These are phyloP conservation scores for Pogonomyrmex barbatus DNA, from an alignment of 1,140 invertebrate species.

Conservation along the genomic window DNA sequence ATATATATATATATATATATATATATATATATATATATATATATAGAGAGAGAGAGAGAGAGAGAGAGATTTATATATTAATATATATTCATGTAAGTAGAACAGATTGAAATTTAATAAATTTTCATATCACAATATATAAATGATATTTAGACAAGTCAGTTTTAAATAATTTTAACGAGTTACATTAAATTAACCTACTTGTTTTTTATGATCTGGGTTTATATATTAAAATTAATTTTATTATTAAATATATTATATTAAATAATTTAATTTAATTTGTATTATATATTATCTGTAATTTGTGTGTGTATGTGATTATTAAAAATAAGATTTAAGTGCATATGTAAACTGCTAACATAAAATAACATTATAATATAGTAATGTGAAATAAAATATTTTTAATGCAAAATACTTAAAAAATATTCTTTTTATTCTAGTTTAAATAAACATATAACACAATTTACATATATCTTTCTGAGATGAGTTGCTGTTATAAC, in stretches of 20 bases:
- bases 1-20: too few relatives aligned
- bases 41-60: too few relatives aligned
- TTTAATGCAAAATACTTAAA: neutral
- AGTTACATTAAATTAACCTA: too few relatives aligned
- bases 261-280: conserved; percentile 16
- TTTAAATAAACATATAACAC: neutral
- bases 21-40: too few relatives aligned
- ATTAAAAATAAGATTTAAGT: conserved; percentile 6
- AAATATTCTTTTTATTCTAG: conserved; percentile 24
- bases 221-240: neutral
- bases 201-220: neutral
- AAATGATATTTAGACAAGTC: neutral
- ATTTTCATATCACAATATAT: conserved; percentile 1
- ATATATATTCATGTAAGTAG: too few relatives aligned
- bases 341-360: neutral
- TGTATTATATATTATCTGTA: neutral
- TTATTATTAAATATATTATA: neutral
- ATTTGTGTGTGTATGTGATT: neutral
- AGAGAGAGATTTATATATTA: too few relatives aligned
- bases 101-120: neutral
- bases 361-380: neutral
- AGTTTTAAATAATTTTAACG: too few relatives aligned
- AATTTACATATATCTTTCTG: conserved; percentile 13
- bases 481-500: neutral
- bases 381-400: neutral